A percentile compares a stretch with the other conserved stretches of the same genome.
phyloP scores from a whole-genome alignment of 2,113 vertebrate genomes.

The Ciconia stormi region DNA sequence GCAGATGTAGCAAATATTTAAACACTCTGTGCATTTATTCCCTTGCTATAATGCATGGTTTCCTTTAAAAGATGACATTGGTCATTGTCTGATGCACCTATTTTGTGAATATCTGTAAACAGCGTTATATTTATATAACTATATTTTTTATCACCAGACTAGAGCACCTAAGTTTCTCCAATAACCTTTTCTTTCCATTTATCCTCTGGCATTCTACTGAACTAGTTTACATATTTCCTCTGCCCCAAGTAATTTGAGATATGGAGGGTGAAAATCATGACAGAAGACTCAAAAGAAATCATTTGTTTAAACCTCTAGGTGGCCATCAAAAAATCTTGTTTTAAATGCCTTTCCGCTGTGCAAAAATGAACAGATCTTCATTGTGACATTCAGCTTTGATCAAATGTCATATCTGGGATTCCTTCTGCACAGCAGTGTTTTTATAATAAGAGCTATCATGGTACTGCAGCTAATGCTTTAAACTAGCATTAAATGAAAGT shows the following conservation, averaged over 20 bases:
- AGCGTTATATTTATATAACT: neutral
- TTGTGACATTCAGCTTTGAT: conserved; percentile 39
- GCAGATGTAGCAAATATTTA: neutral
- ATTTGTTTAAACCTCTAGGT: conserved; percentile 29
- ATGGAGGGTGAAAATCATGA: neutral
- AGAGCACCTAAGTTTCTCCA: neutral
- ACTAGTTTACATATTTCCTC: neutral
- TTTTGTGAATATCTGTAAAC: neutral
- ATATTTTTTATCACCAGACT: neutral
- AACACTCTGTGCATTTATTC: neutral
- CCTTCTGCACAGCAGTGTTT: conserved; percentile 14
- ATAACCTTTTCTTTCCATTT: neutral
- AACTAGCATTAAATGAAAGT: neutral
- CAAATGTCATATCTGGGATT: conserved; percentile 29
- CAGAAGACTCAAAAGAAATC: neutral
- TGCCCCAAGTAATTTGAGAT: neutral
- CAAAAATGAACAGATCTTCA: neutral
- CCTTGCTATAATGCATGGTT: neutral
- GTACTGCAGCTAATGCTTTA: neutral
- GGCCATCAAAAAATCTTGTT: conserved; percentile 11
- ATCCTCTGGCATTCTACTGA: neutral
- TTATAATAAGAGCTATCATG: neutral
- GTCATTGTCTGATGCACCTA: neutral
- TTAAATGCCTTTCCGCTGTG: neutral
- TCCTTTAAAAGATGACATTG: neutral